Evolutionary conservation across 2,113 vertebrate species (phyloP).

Genomic region (Carassius gibelio): DNA sequence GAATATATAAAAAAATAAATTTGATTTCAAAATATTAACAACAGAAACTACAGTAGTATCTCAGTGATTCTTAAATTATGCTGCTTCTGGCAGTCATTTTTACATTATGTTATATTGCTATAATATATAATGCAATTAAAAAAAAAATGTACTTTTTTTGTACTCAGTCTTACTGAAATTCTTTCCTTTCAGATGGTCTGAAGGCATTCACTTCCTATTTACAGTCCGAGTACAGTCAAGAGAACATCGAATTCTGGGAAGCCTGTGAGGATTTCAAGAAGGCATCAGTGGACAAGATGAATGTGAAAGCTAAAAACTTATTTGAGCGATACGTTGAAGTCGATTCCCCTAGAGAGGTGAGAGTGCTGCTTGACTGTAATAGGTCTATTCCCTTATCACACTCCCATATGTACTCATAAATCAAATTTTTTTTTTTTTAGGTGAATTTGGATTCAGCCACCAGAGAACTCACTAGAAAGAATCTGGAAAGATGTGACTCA

Average conservation of each 20-base stretch:
- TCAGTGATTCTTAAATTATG: too few relatives aligned
- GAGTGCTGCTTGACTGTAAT: background rate
- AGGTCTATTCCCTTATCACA: background rate
- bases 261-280: slow-evolving; percentile 90
- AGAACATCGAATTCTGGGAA: slow-evolving; percentile 92
- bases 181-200: slow-evolving; percentile 77
- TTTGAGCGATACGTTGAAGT: slow-evolving; percentile 84
- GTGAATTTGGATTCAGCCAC: slow-evolving; percentile 77
- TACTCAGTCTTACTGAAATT: background rate
- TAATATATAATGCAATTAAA: background rate
- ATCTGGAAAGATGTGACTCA: slow-evolving; percentile 59
- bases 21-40: too few relatives aligned
- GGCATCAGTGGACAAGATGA: slow-evolving; percentile 72
- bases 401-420: background rate
- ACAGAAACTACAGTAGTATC: too few relatives aligned
- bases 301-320: slow-evolving; percentile 82
- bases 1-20: too few relatives aligned
- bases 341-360: slow-evolving; percentile 88
- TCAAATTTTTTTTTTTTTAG: slow-evolving; percentile 52
- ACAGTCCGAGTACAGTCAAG: slow-evolving; percentile 88
- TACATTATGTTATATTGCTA: background rate
- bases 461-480: slow-evolving; percentile 70
- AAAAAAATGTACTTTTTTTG: background rate
- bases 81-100: too few relatives aligned
- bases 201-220: slow-evolving; percentile 83